Evolutionary conservation across 2,113 vertebrate genomes (phyloP).

Genomic region (Ammodytes dubius): DNA sequence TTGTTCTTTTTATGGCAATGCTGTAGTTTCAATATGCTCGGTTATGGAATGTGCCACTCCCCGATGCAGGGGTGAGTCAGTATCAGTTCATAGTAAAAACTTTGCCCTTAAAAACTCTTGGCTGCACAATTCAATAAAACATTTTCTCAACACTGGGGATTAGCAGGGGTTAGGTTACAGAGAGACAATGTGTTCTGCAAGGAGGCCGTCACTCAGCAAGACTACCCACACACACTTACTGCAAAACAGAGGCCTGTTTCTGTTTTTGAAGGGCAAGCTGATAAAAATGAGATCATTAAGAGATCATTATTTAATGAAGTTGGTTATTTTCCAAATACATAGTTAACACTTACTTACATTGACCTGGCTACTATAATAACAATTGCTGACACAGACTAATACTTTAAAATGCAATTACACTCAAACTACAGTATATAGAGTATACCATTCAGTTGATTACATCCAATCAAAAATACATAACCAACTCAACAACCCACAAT

Average conservation of each 20-base stretch:
- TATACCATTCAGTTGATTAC: neutral
- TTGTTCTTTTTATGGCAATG: slow-evolving; percentile 21
- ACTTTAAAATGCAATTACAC: neutral
- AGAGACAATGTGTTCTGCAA: slow-evolving; percentile 48
- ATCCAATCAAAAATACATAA: neutral
- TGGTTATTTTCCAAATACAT: neutral
- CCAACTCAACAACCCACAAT: neutral
- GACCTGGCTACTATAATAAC: neutral
- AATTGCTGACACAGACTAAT: neutral
- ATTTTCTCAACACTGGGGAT: slow-evolving; percentile 66
- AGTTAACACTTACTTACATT: neutral
- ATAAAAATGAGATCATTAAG: neutral
- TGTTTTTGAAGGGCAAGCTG: neutral
- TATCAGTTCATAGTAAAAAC: slow-evolving; percentile 36
- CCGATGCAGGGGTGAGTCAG: slow-evolving; percentile 51
- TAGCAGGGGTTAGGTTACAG: slow-evolving; percentile 70
- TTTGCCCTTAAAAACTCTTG: slow-evolving; percentile 37
- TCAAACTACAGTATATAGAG: neutral
- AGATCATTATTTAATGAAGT: neutral
- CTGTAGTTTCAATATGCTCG: slow-evolving; percentile 47
- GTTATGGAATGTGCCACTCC: slow-evolving; percentile 78
- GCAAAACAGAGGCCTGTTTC: slow-evolving; percentile 24
- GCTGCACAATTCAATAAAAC: slow-evolving; percentile 43
- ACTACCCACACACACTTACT: slow-evolving; percentile 10
- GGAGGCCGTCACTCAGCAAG: slow-evolving; percentile 36